Percentiles rank a stretch among this genome's conserved stretches.
Evolutionary conservation across 1,140 invertebrate species (phyloP).

Genomic region (Mya arenaria): DNA sequence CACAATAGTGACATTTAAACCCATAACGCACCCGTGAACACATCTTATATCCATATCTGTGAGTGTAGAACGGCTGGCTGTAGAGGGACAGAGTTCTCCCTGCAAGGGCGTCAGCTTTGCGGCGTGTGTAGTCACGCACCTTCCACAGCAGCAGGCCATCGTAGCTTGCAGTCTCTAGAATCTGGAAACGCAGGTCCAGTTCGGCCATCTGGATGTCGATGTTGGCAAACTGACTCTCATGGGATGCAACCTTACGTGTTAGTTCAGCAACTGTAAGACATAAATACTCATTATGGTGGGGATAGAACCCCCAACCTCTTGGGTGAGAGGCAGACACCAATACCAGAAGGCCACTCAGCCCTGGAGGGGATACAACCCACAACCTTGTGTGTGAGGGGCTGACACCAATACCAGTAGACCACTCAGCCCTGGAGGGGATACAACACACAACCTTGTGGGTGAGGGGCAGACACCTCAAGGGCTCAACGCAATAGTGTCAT

Average conservation of each 20-base stretch:
- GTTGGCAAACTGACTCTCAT: conserved; percentile 61
- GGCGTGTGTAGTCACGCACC: conserved; percentile 63
- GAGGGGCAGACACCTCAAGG: too few relatives aligned
- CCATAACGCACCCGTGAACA: conserved; percentile 68
- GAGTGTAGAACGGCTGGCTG: conserved; percentile 77
- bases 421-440: too few relatives aligned
- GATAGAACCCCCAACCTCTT: too few relatives aligned
- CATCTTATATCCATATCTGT: conserved; percentile 77
- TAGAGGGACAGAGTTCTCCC: conserved; percentile 71
- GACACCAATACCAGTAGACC: too few relatives aligned
- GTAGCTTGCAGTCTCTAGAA: conserved; percentile 68
- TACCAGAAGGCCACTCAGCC: too few relatives aligned
- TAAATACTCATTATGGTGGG: too few relatives aligned
- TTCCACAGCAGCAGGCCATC: conserved; percentile 75
- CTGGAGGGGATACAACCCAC: too few relatives aligned
- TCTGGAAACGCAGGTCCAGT: conserved; percentile 65
- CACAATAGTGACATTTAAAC: too few relatives aligned
- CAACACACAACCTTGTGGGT: too few relatives aligned
- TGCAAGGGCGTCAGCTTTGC: conserved; percentile 68
- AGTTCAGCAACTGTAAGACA: background rate
- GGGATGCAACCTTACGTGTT: background rate
- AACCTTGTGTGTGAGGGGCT: too few relatives aligned
- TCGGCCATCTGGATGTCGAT: conserved; percentile 64
- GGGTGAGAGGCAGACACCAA: too few relatives aligned
- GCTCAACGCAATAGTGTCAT: too few relatives aligned